Conservation (phyloP, 2,888 invertebrate species). For the Oscheius sp. region DNA sequence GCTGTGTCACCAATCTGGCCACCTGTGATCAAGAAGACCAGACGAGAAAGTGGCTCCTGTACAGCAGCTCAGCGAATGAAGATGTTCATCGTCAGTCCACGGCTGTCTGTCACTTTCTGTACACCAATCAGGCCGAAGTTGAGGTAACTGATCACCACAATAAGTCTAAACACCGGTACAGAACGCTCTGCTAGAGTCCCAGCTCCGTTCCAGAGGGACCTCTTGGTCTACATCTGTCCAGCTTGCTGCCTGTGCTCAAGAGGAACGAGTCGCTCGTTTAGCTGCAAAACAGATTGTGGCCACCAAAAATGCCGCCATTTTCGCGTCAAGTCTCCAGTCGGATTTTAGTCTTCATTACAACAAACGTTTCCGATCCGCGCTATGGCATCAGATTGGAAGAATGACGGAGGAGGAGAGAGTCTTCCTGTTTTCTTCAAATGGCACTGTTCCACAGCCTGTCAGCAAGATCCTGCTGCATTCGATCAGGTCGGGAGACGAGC, state of each 20-base stretch:
- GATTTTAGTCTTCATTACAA: slow-evolving; percentile 62
- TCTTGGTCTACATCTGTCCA: slow-evolving; percentile 67
- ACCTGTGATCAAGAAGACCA: slow-evolving; percentile 67
- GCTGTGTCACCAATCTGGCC: slow-evolving; percentile 67
- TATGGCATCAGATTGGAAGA: slow-evolving; percentile 54
- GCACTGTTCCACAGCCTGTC: slow-evolving; percentile 42
- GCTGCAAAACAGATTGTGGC: slow-evolving; percentile 63
- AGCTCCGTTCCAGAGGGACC: slow-evolving; percentile 44
- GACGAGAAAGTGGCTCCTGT: slow-evolving; percentile 56
- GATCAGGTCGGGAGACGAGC: slow-evolving; percentile 59
- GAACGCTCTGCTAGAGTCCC: slow-evolving; percentile 57
- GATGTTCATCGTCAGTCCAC: slow-evolving; percentile 70
- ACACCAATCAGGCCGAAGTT: slow-evolving; percentile 42
- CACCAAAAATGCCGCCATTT: slow-evolving; percentile 69
- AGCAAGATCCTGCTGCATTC: slow-evolving; percentile 62
- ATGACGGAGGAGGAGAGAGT: slow-evolving; percentile 62
- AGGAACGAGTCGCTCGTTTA: slow-evolving; percentile 59
- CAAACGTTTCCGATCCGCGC: slow-evolving; percentile 47
- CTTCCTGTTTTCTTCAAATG: slow-evolving; percentile 67
- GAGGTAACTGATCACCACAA: slow-evolving; percentile 25
- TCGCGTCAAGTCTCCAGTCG: slow-evolving; percentile 60
- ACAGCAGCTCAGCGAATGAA: slow-evolving; percentile 62
- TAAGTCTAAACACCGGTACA: slow-evolving; percentile 23
- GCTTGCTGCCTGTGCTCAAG: slow-evolving; percentile 66
- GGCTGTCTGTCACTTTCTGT: slow-evolving; percentile 69